Evolutionary conservation across 2,888 invertebrate genomes (phyloP).

Genomic region (Dorcus hopei): DNA sequence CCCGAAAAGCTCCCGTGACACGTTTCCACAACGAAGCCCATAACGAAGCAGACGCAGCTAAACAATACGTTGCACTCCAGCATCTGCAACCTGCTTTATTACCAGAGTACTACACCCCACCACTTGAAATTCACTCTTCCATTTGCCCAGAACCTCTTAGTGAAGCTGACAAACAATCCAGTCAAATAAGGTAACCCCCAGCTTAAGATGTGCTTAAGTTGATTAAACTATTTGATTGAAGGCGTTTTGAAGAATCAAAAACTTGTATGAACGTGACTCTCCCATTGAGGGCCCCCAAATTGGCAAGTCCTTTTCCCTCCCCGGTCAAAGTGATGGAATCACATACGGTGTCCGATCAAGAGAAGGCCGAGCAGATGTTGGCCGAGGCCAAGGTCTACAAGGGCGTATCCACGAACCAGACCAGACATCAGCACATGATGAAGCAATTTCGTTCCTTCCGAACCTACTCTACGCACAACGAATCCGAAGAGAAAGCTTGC

Average conservation of each 20-base stretch:
- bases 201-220: slow-evolving; percentile 9
- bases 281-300: slow-evolving; percentile 40
- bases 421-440: not conserved
- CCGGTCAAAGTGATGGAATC: slow-evolving; percentile 45
- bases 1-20: slow-evolving; percentile 14
- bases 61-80: slow-evolving; percentile 22
- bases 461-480: slow-evolving; percentile 8
- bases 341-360: slow-evolving; percentile 43
- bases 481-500: not conserved
- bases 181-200: slow-evolving; percentile 13
- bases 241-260: slow-evolving; percentile 37
- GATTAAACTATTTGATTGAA: slow-evolving; percentile 17
- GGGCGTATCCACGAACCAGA: not conserved
- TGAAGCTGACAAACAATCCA: slow-evolving; percentile 11
- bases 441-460: not conserved
- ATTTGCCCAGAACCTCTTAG: slow-evolving; percentile 13
- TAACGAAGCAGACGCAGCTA: slow-evolving; percentile 15
- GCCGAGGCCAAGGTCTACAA: slow-evolving; percentile 26
- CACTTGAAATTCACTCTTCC: slow-evolving; percentile 16
- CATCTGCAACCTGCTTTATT: slow-evolving; percentile 31
- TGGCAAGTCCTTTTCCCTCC: slow-evolving; percentile 46
- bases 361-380: slow-evolving; percentile 44
- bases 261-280: slow-evolving; percentile 40
- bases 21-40: slow-evolving; percentile 2
- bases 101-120: slow-evolving; percentile 30